Evolutionary conservation across 2,797 vertebrate species (phyloP), one percentile per base, ranked within the genome.

Genomic region (Coregonus suidteri): DNA sequence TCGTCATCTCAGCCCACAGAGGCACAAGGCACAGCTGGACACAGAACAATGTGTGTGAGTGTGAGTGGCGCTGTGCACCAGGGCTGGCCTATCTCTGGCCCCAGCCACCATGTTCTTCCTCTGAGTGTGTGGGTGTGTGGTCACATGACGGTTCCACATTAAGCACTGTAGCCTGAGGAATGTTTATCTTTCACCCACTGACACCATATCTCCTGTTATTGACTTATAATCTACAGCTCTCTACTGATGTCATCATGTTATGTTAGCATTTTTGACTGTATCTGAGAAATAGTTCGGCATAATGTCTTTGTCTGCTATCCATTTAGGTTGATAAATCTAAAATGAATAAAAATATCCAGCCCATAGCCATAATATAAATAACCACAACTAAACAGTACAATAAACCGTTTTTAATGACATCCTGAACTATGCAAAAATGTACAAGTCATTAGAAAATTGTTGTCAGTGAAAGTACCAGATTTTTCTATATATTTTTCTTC

Each of bases 11-110:
- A 85, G 90, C 91, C 90, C 91, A 91, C 83, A 85, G 85, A 88
- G 83, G 88, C 89, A 90, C 91, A 90, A 92, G 89, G 87, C 92
- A 92, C 93, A 90, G 89, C 91, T 91, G 86, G 90, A 88, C 89
- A 88, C 86, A 76, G 85, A 91, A 94, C 93, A 94, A 93, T 93
- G 88, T 56, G 76, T 81, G 83, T 82, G 89, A 88, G 90, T 91
- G 88, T 87, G 85, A 86, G 79, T 72, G 81, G 25, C 81, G 86
- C 84, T 92, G 83, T 64, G 54, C 84, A 85, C 84, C 73, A 52
- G 76, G 80, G 84, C 25, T 78, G 81, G 79, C 41, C 9, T 47
- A 47, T 47, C 41, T 47, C 2, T 47, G 41, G 41, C 41, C 7
- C 41, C 41, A 47, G 7, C 83, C 81, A 80, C 80, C 76, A 75